These are phyloP conservation scores for Lepidurus couesii DNA, from an alignment of 1,140 invertebrate genomes.

Conservation along the genomic window DNA sequence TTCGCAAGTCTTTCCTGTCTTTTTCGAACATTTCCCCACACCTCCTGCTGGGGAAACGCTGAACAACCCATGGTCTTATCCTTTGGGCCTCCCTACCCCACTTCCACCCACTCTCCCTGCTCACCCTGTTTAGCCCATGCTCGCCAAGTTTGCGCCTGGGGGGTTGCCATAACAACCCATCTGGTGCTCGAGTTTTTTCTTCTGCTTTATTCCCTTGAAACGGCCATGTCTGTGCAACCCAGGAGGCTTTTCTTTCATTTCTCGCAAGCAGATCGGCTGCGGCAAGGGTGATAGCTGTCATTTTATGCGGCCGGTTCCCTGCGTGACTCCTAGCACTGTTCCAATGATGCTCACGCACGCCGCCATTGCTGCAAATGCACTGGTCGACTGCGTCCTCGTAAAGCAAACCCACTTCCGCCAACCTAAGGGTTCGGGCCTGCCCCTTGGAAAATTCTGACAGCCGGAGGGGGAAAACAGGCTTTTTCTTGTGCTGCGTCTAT, in stretches of 20 bases:
- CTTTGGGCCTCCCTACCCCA: background rate
- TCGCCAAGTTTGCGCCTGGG: background rate
- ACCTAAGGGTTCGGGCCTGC: background rate
- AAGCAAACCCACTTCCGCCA: background rate
- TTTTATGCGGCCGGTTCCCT: background rate
- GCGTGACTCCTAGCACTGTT: background rate
- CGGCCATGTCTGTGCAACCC: background rate
- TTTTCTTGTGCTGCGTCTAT: background rate
- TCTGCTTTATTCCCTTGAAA: background rate
- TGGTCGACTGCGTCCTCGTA: background rate
- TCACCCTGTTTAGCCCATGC: no score
- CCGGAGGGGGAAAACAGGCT: background rate
- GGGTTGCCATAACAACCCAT: slow-evolving; percentile 18
- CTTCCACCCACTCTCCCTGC: no score
- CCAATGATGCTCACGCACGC: slow-evolving; percentile 13
- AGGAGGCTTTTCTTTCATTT: slow-evolving; percentile 9
- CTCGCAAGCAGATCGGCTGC: background rate
- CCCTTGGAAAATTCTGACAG: background rate
- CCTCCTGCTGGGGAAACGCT: background rate
- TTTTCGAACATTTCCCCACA: background rate
- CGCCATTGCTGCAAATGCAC: slow-evolving; percentile 12
- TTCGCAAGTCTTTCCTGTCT: background rate
- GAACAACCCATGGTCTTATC: background rate
- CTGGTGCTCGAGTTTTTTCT: slow-evolving; percentile 9
- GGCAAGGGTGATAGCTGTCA: background rate